Evolutionary conservation across 2,888 invertebrate genomes (phyloP).

Genomic region (Rutpela maculata): DNA sequence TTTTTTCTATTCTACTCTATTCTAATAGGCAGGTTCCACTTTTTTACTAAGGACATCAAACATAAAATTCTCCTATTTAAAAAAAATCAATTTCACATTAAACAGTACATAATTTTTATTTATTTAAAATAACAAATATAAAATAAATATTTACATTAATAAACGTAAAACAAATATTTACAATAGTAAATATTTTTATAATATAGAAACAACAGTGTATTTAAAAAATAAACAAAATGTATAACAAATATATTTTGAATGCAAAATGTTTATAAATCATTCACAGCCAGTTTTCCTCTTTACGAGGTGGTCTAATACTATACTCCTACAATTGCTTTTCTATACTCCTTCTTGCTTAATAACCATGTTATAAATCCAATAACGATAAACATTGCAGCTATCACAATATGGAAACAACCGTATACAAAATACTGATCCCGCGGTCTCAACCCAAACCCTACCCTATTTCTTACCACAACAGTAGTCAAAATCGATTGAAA

Average conservation of each 20-base stretch:
- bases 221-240: neutral
- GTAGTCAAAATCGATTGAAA: slow-evolving; percentile 88
- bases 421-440: slow-evolving; percentile 82
- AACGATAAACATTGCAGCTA: slow-evolving; percentile 78
- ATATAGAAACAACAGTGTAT: neutral
- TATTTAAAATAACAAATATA: neutral
- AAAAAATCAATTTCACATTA: neutral
- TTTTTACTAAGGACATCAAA: too few species aligned
- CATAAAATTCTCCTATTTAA: neutral
- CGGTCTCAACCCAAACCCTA: slow-evolving; percentile 73
- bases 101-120: neutral
- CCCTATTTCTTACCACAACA: slow-evolving; percentile 74
- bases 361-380: slow-evolving; percentile 72
- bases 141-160: neutral
- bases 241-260: neutral
- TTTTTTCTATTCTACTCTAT: too few species aligned
- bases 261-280: neutral
- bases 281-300: neutral
- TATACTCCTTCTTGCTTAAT: slow-evolving; percentile 63
- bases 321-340: slow-evolving; percentile 54
- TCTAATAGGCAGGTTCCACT: too few species aligned
- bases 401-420: slow-evolving; percentile 80
- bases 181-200: neutral
- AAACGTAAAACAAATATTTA: neutral
- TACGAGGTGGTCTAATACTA: neutral